Base-by-base conservation (phyloP, 2,797 vertebrate species). In the Enteromius argenteus region DNA sequence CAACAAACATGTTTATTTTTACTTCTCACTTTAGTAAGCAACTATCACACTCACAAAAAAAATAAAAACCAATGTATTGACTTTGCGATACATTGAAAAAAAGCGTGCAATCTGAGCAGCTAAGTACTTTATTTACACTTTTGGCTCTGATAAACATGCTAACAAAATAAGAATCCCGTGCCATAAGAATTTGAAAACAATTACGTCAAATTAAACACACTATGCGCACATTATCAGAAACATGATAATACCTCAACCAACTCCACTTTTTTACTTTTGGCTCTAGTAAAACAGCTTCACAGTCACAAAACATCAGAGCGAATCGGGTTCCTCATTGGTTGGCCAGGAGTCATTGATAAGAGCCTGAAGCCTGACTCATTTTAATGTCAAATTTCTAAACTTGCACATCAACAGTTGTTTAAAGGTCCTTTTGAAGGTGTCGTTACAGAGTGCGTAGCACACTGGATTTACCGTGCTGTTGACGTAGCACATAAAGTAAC, bases 391-490 rank as follows among this genome's bases (percentile, higher is more conserved):
- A 27, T 84, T 84, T 53, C 17, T 69, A 7, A 77, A 84, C 35
- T 68, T 68, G 74, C 81, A 84, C 74, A 58, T 77, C 19, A 84
- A 84, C 49, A 84, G 23, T 35, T 14, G 51, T 19, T 84, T 84
- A n/a, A 84, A 98, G 56, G 97, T 97, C 86, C 95, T 97, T 90
- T 97, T 97, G 91, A 98, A 99, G 42, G 96, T 96, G 86, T 92
- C 91, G 1, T 97, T 98, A 90, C 97, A 98, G 79, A 98, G 96
- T 0, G 97, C 96, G 0, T 98, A 98, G 93, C 97, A 98, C 89
- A 93, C 95, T 0, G 98, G 97, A 92, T 99, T 98, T 92, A 98
- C 92, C 89, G 96, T 95, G 90, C 97, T 99, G 95, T 97, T 98
- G 92, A 98, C 87, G 0, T 97, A 99, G 84, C 96, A 96, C 87